Evolutionary conservation across 2,888 invertebrate species (phyloP).

Genomic region (Drosophila birchii): DNA sequence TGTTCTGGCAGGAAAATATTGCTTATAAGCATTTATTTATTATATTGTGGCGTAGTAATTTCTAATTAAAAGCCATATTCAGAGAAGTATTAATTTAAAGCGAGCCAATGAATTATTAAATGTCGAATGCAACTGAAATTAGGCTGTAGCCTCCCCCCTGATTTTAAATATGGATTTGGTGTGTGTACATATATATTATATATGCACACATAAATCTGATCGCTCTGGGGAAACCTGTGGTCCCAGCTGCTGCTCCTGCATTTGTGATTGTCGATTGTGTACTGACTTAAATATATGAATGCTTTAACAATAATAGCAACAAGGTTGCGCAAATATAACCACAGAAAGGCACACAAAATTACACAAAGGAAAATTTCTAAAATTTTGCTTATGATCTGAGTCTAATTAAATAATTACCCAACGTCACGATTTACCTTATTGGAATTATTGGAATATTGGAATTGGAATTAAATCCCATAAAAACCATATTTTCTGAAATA

Average conservation of each 20-base stretch:
- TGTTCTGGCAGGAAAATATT: constrained; percentile 11
- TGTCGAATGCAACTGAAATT: constrained; percentile 3
- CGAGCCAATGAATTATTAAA: constrained; percentile 25
- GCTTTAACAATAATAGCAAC: constrained; percentile 10
- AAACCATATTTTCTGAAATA: too few species aligned
- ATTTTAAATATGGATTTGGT: constrained; percentile 4
- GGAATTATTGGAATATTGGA: too few species aligned
- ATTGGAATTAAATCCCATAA: too few species aligned
- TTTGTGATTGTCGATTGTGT: constrained; percentile 8
- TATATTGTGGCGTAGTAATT: constrained; percentile 1
- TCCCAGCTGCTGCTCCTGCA: constrained; percentile 33
- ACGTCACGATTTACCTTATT: too few species aligned
- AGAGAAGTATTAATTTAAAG: constrained; percentile 1
- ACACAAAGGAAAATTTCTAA: constrained; percentile 4
- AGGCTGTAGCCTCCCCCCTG: not conserved
- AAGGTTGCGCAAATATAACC: too few species aligned
- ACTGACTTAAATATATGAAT: constrained; percentile 31
- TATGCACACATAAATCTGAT: constrained; percentile 29
- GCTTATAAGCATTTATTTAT: constrained; percentile 34
- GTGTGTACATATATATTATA: constrained; percentile 14
- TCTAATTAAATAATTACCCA: not conserved
- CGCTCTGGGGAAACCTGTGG: constrained; percentile 20
- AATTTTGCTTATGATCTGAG: too few species aligned
- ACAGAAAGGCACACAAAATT: not conserved
- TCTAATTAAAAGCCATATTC: constrained; percentile 21